Base-by-base conservation (phyloP, 2,797 vertebrate species). In the Myotis vivesi region DNA sequence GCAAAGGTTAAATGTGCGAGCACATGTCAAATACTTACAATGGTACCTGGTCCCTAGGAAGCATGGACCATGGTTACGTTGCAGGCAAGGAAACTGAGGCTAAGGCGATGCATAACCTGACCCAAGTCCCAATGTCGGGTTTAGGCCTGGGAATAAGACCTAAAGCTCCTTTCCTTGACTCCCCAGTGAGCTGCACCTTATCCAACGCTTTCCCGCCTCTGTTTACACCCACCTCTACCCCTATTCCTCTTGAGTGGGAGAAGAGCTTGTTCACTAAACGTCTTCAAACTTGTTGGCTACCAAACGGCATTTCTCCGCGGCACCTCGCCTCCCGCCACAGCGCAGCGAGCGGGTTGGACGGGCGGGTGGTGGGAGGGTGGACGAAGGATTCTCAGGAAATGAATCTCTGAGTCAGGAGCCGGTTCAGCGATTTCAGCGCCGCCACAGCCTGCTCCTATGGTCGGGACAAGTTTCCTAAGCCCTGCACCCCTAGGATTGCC, bases 41-140 rank as follows among this genome's bases (percentile, higher is more conserved):
- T 2, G 10, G n/a, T 33, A 53, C 41, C 75, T 12, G 15, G 7
- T 36, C 10, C 38, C 44, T 1, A 68, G 64, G 25, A 41, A 33
- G 41, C 23, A 72, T 22, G 46, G 93, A 66, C 23, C 25, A 51
- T 12, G 28, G 55, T 33, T 30, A 62, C 51, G 90, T 86, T 41
- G 12, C 46, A 82, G 53, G 76, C 19, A 79, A 92, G 68, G 28
- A 95, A 72, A 94, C 55, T 38, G 44, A 91, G 44, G 49, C 46
- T 30, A 28, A 79, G 4, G 17, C 2, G 4, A 28, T 36, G 38
- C 71, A 30, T 59, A 69, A 75, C 36, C n/a, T 87, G 71, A 79
- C 17, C 38, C 51, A n/a, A 51, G 10, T 59, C 41, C 44, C 25
- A 55, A 53, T 69, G 68, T 59, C 17, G 64, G 73, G 71, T 46